These are phyloP conservation scores for Sitobion miscanthi DNA, from an alignment of 1,140 invertebrate genomes.

Conservation along the genomic window DNA sequence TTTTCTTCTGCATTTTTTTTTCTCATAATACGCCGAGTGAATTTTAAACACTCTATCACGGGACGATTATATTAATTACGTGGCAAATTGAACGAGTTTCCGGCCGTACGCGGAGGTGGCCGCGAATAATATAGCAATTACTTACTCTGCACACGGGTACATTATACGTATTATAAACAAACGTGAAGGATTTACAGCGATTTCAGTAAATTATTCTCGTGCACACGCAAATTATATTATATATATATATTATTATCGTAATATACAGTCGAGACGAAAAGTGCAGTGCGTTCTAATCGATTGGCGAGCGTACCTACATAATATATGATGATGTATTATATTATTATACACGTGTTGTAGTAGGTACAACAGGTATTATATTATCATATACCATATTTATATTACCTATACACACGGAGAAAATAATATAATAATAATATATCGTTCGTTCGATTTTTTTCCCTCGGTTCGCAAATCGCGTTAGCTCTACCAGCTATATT, in stretches of 20 bases:
- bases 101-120: neutral
- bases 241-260: neutral
- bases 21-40: neutral
- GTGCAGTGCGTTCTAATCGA: neutral
- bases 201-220: neutral
- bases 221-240: neutral
- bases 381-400: neutral
- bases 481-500: neutral
- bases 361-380: neutral
- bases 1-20: neutral
- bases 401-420: neutral
- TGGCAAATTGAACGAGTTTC: conserved; percentile 26
- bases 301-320: neutral
- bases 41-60: conserved; percentile 8
- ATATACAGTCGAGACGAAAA: neutral
- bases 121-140: conserved; percentile 28
- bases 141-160: accelerated
- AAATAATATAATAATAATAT: neutral
- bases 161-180: neutral
- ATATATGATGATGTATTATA: neutral
- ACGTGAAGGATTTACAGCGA: neutral
- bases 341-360: no score
- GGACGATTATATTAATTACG: conserved; percentile 27
- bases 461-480: neutral
- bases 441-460: neutral